phyloP scores from a whole-genome alignment of 2,888 invertebrate genomes.

The Drosophila borborema region DNA sequence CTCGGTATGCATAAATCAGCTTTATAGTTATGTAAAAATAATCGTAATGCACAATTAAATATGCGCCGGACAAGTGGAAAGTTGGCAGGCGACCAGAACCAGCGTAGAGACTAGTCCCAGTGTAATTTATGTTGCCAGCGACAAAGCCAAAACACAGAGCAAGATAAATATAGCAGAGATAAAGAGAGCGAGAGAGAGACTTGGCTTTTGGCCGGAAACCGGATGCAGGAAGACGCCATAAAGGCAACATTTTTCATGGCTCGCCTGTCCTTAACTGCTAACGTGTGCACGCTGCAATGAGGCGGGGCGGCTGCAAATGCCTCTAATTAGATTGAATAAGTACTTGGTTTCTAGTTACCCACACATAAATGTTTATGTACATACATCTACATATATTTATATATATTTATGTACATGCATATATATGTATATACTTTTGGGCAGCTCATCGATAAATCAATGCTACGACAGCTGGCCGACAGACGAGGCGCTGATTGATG shows the following conservation, averaged over 20 bases:
- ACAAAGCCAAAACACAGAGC: constrained; percentile 35
- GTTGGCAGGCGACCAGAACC: constrained; percentile 24
- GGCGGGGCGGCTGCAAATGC: constrained; percentile 34
- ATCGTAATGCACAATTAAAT: constrained; percentile 53
- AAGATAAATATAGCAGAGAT: constrained; percentile 3
- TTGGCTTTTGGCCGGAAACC: constrained; percentile 36
- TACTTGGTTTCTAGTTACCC: neutral
- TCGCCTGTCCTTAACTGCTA: constrained; percentile 34
- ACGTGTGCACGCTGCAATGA: constrained; percentile 47
- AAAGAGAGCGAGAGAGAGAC: neutral
- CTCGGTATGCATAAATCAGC: constrained; percentile 36
- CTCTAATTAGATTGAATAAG: constrained; percentile 49
- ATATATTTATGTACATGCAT: too few species aligned
- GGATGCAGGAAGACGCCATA: constrained; percentile 58
- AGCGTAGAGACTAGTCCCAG: constrained; percentile 5
- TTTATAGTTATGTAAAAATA: constrained; percentile 35
- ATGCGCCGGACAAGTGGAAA: constrained; percentile 38
- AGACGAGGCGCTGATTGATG: constrained; percentile 67
- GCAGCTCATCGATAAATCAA: constrained; percentile 76
- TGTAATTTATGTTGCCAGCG: constrained; percentile 45
- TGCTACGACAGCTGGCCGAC: constrained; percentile 67
- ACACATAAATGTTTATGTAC: neutral
- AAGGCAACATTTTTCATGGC: constrained; percentile 54
- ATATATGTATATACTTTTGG: constrained; percentile 16
- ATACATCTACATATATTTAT: neutral